Evolutionary conservation across 2,888 invertebrate species (phyloP), one percentile per base, ranked within the genome.

Genomic region (Diadegma fenestrale): DNA sequence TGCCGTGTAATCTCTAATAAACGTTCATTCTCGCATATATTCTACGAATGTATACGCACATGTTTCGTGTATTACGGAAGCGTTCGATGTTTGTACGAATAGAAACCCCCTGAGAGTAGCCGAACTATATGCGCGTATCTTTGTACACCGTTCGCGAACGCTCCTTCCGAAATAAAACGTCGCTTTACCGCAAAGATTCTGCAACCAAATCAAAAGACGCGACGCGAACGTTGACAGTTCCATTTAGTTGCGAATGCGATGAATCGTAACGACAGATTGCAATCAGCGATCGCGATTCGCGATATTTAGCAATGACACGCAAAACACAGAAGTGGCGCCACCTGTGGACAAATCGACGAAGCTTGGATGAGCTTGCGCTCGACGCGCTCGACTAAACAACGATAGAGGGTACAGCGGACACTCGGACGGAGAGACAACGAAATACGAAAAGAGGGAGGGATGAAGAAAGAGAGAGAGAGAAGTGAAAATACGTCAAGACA

Each of bases 1-100:
- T 26, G n/a, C 14, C 48, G 66, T 72, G 63, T 69, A 58, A 76
- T 76, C 72, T 80, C 80, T 66, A 58, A 80, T 72, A 76, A 64
- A 77, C 68, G 71, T 84, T 75, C 45, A 22, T 72, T 26, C 41
- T 17, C 17, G 54, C 26, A 41, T 43, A 43, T 14, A 58, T 37
- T 37, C 12, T n/a, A 5, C 41, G n/a, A 7, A 45, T 26, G 26
- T 30, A 61, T 30, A 61, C 30, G 30, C 5, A 19, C 19, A 19
- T 8, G 8, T 51, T 51, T 51, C 51, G 14, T 51, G 19, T 68
- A 68, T 45, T 22, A 68, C 45, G 17, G 26, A 43, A 68, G 12
- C 26, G 45, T 68, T 19, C 14, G 17, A 17, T 8, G 45, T 43
- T 45, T 26, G 22, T 45, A 10, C 68, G 14, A 6, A 22, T 12